Evolutionary conservation across 2,888 invertebrate genomes (phyloP), one percentile per base, ranked within the genome.

Genomic region (Sicus ferrugineus): DNA sequence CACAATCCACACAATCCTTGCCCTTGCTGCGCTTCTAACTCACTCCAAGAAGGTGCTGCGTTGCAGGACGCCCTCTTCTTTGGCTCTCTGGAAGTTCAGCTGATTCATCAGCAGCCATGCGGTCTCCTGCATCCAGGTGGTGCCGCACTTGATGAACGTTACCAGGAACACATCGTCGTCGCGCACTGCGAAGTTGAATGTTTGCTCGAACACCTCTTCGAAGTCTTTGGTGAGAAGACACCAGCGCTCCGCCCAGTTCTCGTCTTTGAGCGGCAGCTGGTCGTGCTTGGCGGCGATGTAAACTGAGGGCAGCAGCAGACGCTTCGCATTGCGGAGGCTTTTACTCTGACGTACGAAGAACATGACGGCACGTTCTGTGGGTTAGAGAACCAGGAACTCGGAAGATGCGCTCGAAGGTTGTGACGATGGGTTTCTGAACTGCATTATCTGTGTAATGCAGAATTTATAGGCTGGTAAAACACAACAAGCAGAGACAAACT

Each of bases 91-190:
- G 71, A 71, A 79, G 28, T 80, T 75, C 23, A 80, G 54, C 26
- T 78, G 46, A 68, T 80, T 75, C 0, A 74, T 64, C 4, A 80
- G 42, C 7, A 79, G 23, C 78, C 77, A 79, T 3, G 75, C 70
- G 34, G 75, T 50, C 63, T 79, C 79, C 56, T 77, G 74, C 71
- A 76, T 77, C 79, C 78, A 78, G 34, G 78, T 78, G 0, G 78
- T 77, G n/a, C 79, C 80, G 67, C 72, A 64, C 50, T 77, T 78
- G n/a, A 76, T 73, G 46, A 73, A 73, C 2, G 77, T 74, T 9
- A 76, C 74, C 6, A 78, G 71, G 69, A 73, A 79, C 14, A 78
- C 74, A 54, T 79, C 78, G 59, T 73, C 74, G 0, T 73, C 65
- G 4, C 73, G 72, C 0, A 79, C 74, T 68, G 74, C 67, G 21